Percentiles rank a stretch among this genome's conserved stretches.
These are phyloP conservation scores for Aricia artaxerxes DNA, from an alignment of 2,888 invertebrate species.

Conservation along the genomic window DNA sequence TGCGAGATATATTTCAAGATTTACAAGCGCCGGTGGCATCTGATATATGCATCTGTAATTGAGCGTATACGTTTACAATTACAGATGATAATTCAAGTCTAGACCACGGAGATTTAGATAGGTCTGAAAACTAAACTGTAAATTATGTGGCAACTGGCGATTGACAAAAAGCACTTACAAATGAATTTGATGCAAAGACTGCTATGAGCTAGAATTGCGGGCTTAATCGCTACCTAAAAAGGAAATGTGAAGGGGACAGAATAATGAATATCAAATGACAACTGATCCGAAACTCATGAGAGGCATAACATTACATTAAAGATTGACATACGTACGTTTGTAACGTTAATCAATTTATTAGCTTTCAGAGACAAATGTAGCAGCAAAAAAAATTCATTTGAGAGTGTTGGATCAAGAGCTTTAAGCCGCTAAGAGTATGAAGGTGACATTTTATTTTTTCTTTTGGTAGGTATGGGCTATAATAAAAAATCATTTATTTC, in stretches of 20 bases:
- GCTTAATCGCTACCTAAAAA: slow-evolving; percentile 43
- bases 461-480: too few relatives aligned
- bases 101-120: background rate
- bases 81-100: slow-evolving; percentile 22
- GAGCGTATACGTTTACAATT: slow-evolving; percentile 29
- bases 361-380: too few relatives aligned
- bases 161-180: background rate
- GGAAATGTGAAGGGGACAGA: slow-evolving; percentile 41
- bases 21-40: slow-evolving; percentile 42
- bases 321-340: background rate
- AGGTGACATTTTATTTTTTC: too few relatives aligned
- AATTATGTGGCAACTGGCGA: background rate
- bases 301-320: background rate
- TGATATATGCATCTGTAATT: slow-evolving; percentile 42
- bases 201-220: slow-evolving; percentile 41
- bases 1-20: slow-evolving; percentile 49
- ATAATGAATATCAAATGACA: slow-evolving; percentile 38
- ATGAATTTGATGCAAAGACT: slow-evolving; percentile 18
- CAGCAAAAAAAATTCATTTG: too few relatives aligned
- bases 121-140: background rate
- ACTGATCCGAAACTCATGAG: slow-evolving; percentile 32
- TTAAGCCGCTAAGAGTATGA: too few relatives aligned
- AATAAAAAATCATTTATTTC: background rate
- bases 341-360: too few relatives aligned
- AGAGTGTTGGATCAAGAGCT: too few relatives aligned